Evolutionary conservation across 1,140 invertebrate species (phyloP).

Genomic region (Mactra quadrangularis): DNA sequence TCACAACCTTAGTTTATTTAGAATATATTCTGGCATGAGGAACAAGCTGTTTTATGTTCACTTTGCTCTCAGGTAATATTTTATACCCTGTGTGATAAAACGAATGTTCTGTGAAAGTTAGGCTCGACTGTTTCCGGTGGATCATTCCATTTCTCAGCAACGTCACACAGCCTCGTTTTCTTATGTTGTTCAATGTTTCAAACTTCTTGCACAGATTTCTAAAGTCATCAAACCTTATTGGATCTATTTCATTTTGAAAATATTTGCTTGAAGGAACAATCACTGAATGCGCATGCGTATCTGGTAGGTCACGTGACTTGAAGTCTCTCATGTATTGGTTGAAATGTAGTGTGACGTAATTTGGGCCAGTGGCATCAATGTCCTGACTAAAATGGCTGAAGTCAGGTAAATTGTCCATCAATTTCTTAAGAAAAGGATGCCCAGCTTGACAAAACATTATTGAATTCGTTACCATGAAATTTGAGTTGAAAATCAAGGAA

Average conservation of each 20-base stretch:
- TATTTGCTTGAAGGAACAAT: slow-evolving; percentile 51
- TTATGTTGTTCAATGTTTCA: slow-evolving; percentile 13
- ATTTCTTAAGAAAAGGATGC: slow-evolving; percentile 74
- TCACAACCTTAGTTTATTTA: no score
- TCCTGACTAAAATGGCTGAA: slow-evolving; percentile 75
- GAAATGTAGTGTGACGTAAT: slow-evolving; percentile 71
- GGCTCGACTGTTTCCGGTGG: background rate
- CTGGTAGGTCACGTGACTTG: background rate
- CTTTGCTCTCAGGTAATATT: slow-evolving; percentile 2
- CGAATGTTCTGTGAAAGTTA: slow-evolving; percentile 36
- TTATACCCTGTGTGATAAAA: slow-evolving; percentile 55
- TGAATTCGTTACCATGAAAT: slow-evolving; percentile 75
- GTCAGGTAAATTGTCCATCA: slow-evolving; percentile 70
- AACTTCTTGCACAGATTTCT: slow-evolving; percentile 33
- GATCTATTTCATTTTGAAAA: slow-evolving; percentile 55
- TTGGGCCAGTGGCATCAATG: slow-evolving; percentile 76
- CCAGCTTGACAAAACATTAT: slow-evolving; percentile 73
- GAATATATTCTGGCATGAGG: background rate
- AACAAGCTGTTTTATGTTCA: slow-evolving; percentile 10
- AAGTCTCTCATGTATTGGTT: slow-evolving; percentile 56
- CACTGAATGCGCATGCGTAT: slow-evolving; percentile 10
- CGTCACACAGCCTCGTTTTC: slow-evolving; percentile 35
- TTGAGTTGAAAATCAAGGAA: slow-evolving; percentile 69
- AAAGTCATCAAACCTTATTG: slow-evolving; percentile 45
- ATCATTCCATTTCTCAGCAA: slow-evolving; percentile 29